Evolutionary conservation across 23 tunicate genomes (phyloP), one percentile per base, ranked within the genome.

Genomic region (Trididemnum nubilum): DNA sequence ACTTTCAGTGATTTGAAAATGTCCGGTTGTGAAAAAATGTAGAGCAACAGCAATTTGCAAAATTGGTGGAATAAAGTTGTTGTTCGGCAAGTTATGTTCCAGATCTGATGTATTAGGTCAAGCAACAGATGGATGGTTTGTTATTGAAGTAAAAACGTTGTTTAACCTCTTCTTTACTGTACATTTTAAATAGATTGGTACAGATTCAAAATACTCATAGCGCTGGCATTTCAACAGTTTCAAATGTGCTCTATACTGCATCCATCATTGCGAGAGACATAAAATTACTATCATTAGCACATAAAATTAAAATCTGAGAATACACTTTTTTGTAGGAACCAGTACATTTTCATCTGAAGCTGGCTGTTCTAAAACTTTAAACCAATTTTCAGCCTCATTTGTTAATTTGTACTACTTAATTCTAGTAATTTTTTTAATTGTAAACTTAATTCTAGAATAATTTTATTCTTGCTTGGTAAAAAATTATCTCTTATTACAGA

Each of bases 1-100:
- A 30, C 83, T 34, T 35, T 60, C 83, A 33, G 72, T 60, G 12
- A 35, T 60, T 61, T 79, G 83, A 60, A 79, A 79, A 15, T 79
- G 71, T 25, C 83, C 83, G 24, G 71, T 79, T n/a, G 83, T 71
- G 36, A 33, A 79, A 61, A 59, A 79, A 30, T 71, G 7, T 2
- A 79, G 36, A 9, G 72, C 32, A 18, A 51, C 65, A 25, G 33
- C 54, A 25, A 79, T 38, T 33, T 79, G 83, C 30, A 79, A 61
- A 23, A 61, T 61, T 29, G 83, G 83, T 79, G 72, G 49, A 34
- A 34, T 79, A 36, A 28, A 34, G 60, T 79, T 33, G 83, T 61
- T 59, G 15, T 35, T 60, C 29, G 37, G 57, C 18, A 49, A 12
- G 15, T 18, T 49, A 18, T 49, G 57, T 49, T 49, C 18, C 57